Evolutionary conservation across 1,140 invertebrate genomes (phyloP).

Genomic region (Matsumurasca onukii): DNA sequence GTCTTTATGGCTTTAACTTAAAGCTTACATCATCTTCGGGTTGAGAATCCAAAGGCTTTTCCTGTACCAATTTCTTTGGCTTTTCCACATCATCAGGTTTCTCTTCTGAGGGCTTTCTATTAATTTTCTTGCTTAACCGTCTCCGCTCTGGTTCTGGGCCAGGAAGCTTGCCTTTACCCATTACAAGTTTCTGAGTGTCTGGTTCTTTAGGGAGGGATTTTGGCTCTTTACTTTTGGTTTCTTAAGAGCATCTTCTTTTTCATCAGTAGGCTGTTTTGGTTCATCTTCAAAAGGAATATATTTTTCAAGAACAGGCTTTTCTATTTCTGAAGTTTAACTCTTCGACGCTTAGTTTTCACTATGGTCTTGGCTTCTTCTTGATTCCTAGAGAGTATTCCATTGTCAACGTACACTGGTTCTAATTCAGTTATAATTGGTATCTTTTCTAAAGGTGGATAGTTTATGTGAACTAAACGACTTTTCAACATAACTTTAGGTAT

Average conservation of each 20-base stretch:
- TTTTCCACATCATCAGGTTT: conserved; percentile 39
- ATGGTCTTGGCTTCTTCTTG: conserved; percentile 64
- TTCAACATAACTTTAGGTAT: conserved; percentile 65
- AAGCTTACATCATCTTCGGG: conserved; percentile 38
- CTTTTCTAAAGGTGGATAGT: conserved; percentile 48
- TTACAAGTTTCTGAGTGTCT: conserved; percentile 37
- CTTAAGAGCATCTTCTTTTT: conserved; percentile 40
- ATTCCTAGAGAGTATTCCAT: conserved; percentile 67
- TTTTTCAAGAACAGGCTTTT: conserved; percentile 52
- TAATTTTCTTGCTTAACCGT: conserved; percentile 38
- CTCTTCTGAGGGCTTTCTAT: conserved; percentile 32
- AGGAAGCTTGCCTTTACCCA: conserved; percentile 42
- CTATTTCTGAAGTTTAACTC: conserved; percentile 49
- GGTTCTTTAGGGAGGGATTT: conserved; percentile 48
- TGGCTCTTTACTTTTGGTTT: conserved; percentile 33
- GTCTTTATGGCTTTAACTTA: conserved; percentile 40
- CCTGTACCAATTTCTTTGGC: conserved; percentile 40
- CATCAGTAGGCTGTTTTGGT: conserved; percentile 48
- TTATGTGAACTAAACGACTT: conserved; percentile 59
- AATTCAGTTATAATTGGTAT: conserved; percentile 40
- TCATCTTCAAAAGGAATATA: conserved; percentile 50
- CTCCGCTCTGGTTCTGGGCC: conserved; percentile 38
- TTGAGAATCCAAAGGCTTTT: conserved; percentile 42
- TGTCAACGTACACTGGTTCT: conserved; percentile 50
- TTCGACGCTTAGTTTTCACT: conserved; percentile 57